phyloP scores from a whole-genome alignment of 2,113 vertebrate species.

The Scartelaos histophorus region DNA sequence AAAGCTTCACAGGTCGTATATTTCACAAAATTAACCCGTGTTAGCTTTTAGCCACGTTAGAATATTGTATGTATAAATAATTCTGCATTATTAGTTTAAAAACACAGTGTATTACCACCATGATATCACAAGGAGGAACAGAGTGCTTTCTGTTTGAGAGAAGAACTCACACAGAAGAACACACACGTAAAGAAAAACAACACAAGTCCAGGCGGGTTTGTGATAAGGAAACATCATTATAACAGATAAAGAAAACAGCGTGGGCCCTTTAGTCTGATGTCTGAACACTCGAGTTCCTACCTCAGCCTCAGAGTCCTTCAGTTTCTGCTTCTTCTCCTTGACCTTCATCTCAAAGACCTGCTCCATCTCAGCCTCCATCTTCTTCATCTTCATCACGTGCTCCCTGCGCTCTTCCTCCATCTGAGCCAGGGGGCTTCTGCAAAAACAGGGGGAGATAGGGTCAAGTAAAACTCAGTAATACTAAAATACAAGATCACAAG shows the following conservation, averaged over 20 bases:
- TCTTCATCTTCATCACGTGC: constrained; percentile 85
- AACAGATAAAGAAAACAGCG: no score
- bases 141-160: no score
- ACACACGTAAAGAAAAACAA: no score
- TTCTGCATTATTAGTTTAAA: no score
- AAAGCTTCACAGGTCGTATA: constrained; percentile 1
- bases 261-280: neutral
- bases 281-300: constrained; percentile 43
- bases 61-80: no score
- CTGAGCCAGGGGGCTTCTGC: constrained; percentile 81
- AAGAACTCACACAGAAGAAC: no score
- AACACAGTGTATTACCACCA: no score
- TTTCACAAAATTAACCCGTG: no score
- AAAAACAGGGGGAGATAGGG: neutral
- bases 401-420: constrained; percentile 84
- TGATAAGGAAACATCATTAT: no score
- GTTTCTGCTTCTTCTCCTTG: constrained; percentile 84
- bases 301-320: constrained; percentile 84
- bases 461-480: neutral
- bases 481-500: neutral
- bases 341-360: constrained; percentile 87
- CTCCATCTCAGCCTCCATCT: constrained; percentile 85
- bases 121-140: no score
- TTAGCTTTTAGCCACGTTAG: no score
- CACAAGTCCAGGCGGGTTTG: no score